Evolutionary conservation across 2,888 invertebrate genomes (phyloP).

Genomic region (Elysia crispata): DNA sequence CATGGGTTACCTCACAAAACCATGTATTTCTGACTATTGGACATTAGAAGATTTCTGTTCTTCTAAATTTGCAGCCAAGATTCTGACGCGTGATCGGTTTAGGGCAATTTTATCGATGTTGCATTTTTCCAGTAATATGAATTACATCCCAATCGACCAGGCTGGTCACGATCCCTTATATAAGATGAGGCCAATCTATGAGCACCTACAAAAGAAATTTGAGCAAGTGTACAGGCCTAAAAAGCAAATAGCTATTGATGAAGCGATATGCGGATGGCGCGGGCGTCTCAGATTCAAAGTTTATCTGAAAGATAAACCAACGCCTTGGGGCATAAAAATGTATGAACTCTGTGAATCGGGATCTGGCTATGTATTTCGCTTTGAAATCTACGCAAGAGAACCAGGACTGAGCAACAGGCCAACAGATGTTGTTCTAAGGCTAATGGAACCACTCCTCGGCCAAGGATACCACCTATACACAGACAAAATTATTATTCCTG

Average conservation of each 20-base stretch:
- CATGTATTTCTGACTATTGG: not conserved
- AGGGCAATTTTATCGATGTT: constrained; percentile 6
- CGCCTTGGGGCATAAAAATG: constrained; percentile 26
- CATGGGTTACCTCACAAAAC: constrained; percentile 6
- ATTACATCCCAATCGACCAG: not conserved
- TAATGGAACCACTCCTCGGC: constrained; percentile 29
- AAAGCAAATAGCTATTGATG: constrained; percentile 3
- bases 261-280: constrained; percentile 21
- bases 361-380: constrained; percentile 10
- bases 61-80: not conserved
- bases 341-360: constrained; percentile 25
- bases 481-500: not conserved
- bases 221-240: not conserved
- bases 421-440: constrained; percentile 1
- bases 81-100: constrained; percentile 15
- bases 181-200: constrained; percentile 11
- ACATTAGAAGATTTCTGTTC: not conserved
- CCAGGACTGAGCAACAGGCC: constrained; percentile 18
- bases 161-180: constrained; percentile 20
- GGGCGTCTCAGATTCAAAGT: constrained; percentile 3
- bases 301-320: constrained; percentile 29
- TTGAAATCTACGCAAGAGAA: constrained; percentile 26
- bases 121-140: constrained; percentile 9
- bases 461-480: not conserved
- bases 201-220: constrained; percentile 22